Percentiles rank a stretch among this genome's conserved stretches.
Conservation (phyloP, 37 sponge, comb jelly and placozoan genomes). For the Corticium candelabrum region DNA sequence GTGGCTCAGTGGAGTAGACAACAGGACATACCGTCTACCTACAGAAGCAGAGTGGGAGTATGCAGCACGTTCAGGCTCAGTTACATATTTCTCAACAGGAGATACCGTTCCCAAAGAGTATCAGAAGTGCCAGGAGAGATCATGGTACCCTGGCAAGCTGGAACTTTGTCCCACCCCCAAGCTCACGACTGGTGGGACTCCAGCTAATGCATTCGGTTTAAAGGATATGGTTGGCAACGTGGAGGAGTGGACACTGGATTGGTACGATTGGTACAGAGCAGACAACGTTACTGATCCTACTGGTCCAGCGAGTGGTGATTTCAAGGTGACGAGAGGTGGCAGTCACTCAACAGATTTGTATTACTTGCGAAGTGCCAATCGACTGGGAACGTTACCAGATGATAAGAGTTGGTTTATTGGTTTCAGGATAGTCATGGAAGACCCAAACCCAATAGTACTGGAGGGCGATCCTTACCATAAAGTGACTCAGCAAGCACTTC, state of each 20-base stretch:
- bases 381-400: constrained; percentile 7
- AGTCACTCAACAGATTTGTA: constrained; percentile 2
- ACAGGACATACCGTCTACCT: constrained; percentile 8
- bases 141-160: constrained; percentile 7
- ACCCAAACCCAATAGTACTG: background rate
- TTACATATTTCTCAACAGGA: constrained; percentile 2
- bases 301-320: background rate
- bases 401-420: constrained; percentile 10
- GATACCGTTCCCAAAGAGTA: constrained; percentile 3
- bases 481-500: background rate
- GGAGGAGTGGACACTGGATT: constrained; percentile 2
- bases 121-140: constrained; percentile 7
- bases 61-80: background rate
- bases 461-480: background rate
- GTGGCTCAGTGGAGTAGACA: background rate
- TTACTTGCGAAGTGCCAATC: constrained; percentile 3
- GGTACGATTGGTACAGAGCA: background rate
- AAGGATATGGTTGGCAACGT: constrained; percentile 5
- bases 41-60: constrained; percentile 13
- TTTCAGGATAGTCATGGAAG: constrained; percentile 5
- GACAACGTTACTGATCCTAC: background rate
- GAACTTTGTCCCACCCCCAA: background rate
- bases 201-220: constrained; percentile 3
- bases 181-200: background rate
- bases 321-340: constrained; percentile 11